Evolutionary conservation across 2,797 vertebrate species (phyloP).

Genomic region (Sebastes nivosus): DNA sequence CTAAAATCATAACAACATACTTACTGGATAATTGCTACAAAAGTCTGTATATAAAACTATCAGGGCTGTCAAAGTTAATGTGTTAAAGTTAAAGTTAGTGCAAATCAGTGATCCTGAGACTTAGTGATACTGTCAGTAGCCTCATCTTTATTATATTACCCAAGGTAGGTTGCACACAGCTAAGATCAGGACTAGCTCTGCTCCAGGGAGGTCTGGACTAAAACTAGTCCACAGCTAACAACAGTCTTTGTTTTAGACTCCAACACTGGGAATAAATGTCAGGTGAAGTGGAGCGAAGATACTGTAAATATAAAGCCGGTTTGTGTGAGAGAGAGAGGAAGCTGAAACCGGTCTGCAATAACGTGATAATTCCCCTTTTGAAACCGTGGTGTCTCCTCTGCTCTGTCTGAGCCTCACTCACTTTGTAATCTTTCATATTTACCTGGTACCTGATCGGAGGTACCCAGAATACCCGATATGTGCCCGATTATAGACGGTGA

Average conservation of each 20-base stretch:
- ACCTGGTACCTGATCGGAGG: background rate
- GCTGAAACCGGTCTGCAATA: background rate
- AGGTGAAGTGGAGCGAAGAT: background rate
- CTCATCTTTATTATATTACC: background rate
- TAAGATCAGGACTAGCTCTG: background rate
- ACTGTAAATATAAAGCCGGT: background rate
- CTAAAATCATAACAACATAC: too few relatives aligned
- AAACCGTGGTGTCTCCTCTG: background rate
- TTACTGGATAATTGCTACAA: too few relatives aligned
- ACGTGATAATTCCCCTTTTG: background rate
- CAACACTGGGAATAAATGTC: background rate
- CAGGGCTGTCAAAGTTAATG: too few relatives aligned
- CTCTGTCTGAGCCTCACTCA: background rate
- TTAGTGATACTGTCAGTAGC: background rate
- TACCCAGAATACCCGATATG: too few relatives aligned
- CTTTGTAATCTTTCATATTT: background rate
- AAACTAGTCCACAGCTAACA: too few relatives aligned
- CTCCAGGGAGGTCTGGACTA: background rate
- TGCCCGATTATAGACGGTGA: too few relatives aligned
- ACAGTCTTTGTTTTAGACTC: background rate
- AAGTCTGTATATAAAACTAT: too few relatives aligned
- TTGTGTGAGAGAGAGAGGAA: background rate
- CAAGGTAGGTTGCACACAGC: background rate
- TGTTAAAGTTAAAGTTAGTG: too few relatives aligned
- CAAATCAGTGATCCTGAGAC: too few relatives aligned